Percentiles rank a stretch among this genome's conserved stretches.
These are phyloP conservation scores for Rhegmatorhina hoffmannsi DNA, from an alignment of 2,113 vertebrate genomes.

Conservation along the genomic window DNA sequence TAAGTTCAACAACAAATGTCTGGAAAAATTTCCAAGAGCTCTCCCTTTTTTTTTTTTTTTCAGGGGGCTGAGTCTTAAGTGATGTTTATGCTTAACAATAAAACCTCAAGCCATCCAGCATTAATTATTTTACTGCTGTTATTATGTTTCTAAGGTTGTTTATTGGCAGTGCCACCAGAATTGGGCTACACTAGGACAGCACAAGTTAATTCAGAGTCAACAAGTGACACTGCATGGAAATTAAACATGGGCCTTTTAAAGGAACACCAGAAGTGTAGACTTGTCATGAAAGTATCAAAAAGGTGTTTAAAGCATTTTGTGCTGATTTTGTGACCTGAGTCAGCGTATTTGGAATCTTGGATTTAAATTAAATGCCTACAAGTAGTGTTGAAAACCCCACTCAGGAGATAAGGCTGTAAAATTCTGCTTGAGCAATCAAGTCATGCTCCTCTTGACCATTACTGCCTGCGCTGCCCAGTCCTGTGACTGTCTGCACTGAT, in stretches of 20 bases:
- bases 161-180: neutral
- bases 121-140: neutral
- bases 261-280: neutral
- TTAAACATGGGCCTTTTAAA: neutral
- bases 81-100: neutral
- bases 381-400: neutral
- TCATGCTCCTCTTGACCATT: neutral
- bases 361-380: neutral
- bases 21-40: neutral
- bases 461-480: neutral
- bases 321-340: neutral
- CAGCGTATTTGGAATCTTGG: neutral
- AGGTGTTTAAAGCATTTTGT: neutral
- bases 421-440: slow-evolving; percentile 9
- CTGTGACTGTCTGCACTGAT: neutral
- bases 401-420: neutral
- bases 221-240: neutral
- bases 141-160: neutral
- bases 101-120: neutral
- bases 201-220: neutral
- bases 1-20: neutral
- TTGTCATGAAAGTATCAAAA: neutral
- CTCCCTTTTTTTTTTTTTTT: neutral
- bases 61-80: neutral
- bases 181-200: neutral